Evolutionary conservation across 2,888 invertebrate species (phyloP).

Genomic region (Azorinus chamasolen): DNA sequence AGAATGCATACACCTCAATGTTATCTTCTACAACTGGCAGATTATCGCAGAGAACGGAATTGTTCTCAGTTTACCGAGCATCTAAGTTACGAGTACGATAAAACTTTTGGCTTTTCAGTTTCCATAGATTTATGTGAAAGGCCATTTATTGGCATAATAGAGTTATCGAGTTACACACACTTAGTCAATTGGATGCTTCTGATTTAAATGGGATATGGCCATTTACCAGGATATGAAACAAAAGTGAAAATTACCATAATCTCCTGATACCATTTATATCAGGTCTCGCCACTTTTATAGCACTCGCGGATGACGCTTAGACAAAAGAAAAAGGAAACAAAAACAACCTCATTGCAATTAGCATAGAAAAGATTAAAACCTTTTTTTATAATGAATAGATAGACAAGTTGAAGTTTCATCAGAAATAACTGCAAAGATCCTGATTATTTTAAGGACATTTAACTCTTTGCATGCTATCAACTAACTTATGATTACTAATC

Average conservation of each 20-base stretch:
- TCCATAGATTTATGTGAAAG: slow-evolving; percentile 21
- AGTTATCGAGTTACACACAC: slow-evolving; percentile 13
- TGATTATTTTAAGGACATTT: too few relatives aligned
- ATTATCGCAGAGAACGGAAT: slow-evolving; percentile 6
- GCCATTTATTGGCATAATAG: slow-evolving; percentile 4
- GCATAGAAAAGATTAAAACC: too few relatives aligned
- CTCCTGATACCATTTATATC: not conserved
- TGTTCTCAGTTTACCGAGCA: not conserved
- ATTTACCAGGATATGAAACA: not conserved
- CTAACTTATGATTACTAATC: too few relatives aligned
- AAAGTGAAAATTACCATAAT: not conserved
- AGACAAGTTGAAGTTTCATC: too few relatives aligned
- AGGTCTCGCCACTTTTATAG: too few relatives aligned
- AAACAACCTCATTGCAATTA: too few relatives aligned
- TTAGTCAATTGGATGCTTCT: slow-evolving; percentile 15
- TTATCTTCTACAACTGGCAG: slow-evolving; percentile 6
- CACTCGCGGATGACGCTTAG: too few relatives aligned
- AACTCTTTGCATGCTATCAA: too few relatives aligned
- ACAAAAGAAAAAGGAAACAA: too few relatives aligned
- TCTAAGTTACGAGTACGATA: slow-evolving; percentile 25
- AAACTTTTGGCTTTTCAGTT: slow-evolving; percentile 16
- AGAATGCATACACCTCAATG: slow-evolving; percentile 9
- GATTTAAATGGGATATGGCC: slow-evolving; percentile 1
- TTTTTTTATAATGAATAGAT: too few relatives aligned
- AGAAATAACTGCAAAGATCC: too few relatives aligned